Conservation (phyloP, 2,113 vertebrate species). For the Amblyopsis rosae region DNA sequence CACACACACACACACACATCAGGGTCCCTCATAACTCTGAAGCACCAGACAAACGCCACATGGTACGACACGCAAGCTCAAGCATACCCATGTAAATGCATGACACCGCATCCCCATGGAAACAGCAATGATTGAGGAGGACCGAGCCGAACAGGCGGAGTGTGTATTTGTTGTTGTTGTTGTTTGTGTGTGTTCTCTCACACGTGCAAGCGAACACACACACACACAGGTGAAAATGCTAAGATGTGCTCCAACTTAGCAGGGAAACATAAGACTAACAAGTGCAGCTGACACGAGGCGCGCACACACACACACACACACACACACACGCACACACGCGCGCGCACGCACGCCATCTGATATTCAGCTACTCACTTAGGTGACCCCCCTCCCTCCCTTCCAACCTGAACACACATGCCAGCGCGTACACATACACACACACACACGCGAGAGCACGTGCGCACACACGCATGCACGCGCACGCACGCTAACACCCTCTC, state of each 20-base stretch:
- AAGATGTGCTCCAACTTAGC: slow-evolving; percentile 38
- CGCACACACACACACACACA: background rate
- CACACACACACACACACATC: slow-evolving; percentile 3
- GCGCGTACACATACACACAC: background rate
- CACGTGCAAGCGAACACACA: slow-evolving; percentile 22
- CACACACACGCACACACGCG: background rate
- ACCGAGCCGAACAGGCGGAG: slow-evolving; percentile 20
- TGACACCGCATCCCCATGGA: slow-evolving; percentile 67
- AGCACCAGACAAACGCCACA: slow-evolving; percentile 60
- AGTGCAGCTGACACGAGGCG: slow-evolving; percentile 35
- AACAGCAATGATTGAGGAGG: slow-evolving; percentile 83
- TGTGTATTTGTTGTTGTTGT: slow-evolving; percentile 41
- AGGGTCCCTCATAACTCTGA: slow-evolving; percentile 34
- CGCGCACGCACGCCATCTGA: slow-evolving; percentile 55
- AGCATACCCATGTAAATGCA: slow-evolving; percentile 82
- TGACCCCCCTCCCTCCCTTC: background rate
- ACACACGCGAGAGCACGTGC: background rate
- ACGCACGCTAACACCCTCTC: slow-evolving; percentile 6
- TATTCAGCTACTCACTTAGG: slow-evolving; percentile 53
- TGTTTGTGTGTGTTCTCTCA: slow-evolving; percentile 8
- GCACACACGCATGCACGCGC: background rate
- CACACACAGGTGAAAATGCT: slow-evolving; percentile 40
- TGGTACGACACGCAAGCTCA: slow-evolving; percentile 68
- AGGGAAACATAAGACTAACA: slow-evolving; percentile 36
- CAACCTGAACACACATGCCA: slow-evolving; percentile 9